Evolutionary conservation across 2,888 invertebrate genomes (phyloP).

Genomic region (Keiferia lycopersicella): DNA sequence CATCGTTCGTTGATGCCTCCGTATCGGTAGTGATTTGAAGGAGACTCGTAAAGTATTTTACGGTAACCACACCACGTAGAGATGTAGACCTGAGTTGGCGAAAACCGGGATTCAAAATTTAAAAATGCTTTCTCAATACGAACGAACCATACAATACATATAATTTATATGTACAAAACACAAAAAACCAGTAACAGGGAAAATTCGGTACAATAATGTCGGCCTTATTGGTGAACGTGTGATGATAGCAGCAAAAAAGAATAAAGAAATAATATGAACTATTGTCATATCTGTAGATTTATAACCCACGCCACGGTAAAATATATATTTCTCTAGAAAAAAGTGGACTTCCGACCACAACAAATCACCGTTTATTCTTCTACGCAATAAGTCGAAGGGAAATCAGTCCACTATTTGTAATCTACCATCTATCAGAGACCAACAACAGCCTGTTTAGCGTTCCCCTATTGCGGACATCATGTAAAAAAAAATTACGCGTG

Average conservation of each 20-base stretch:
- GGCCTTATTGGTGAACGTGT: no score
- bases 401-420: neutral
- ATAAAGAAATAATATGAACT: no score
- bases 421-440: neutral
- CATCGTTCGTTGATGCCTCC: conserved; percentile 26
- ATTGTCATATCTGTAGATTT: no score
- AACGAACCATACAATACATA: no score
- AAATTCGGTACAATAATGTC: no score
- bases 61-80: conserved; percentile 34
- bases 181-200: no score
- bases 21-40: conserved; percentile 34
- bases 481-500: no score
- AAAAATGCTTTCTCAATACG: neutral
- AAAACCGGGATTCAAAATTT: neutral
- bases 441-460: neutral
- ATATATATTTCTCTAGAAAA: neutral
- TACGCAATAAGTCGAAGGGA: conserved; percentile 5
- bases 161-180: no score
- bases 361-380: conserved; percentile 31
- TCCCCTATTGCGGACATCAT: neutral
- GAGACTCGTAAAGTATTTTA: conserved; percentile 58
- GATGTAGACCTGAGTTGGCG: neutral
- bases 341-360: conserved; percentile 39
- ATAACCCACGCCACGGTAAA: neutral
- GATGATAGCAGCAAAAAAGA: no score